Percentiles rank a stretch among this genome's conserved stretches.
Conservation (phyloP, 2,888 invertebrate species). For the Agapostemon virescens region DNA sequence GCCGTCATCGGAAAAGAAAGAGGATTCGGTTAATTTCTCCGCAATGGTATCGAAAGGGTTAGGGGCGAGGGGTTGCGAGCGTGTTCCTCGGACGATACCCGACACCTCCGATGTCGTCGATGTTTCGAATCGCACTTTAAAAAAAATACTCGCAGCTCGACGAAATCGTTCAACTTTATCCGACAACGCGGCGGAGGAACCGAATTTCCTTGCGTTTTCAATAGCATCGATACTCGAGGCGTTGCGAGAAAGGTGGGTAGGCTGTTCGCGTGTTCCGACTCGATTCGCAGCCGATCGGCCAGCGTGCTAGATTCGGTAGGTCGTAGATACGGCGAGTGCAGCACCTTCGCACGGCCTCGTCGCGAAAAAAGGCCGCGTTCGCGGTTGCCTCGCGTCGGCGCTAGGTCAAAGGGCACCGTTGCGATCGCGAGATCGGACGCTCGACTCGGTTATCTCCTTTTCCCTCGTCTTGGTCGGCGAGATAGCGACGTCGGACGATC, state of each 20-base stretch:
- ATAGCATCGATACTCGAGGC: background rate
- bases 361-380: too few species aligned
- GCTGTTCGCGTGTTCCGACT: conserved; percentile 3
- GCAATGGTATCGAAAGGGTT: background rate
- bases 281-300: conserved; percentile 21
- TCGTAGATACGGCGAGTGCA: conserved; percentile 63
- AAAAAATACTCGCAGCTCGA: too few species aligned
- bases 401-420: background rate
- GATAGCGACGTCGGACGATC: too few species aligned
- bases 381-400: conserved; percentile 48
- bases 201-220: background rate
- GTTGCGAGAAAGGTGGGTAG: background rate
- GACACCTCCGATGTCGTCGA: too few species aligned
- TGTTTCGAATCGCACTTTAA: too few species aligned
- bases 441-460: background rate
- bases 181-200: background rate
- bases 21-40: background rate
- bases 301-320: conserved; percentile 65
- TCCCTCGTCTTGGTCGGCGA: too few species aligned
- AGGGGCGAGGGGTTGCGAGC: too few species aligned
- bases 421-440: background rate
- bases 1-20: background rate
- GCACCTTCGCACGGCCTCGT: conserved; percentile 71
- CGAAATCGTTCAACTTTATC: background rate
- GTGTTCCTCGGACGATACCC: too few species aligned